Evolutionary conservation across 2,797 vertebrate species (phyloP).

Genomic region (Sebastes hubbsi): DNA sequence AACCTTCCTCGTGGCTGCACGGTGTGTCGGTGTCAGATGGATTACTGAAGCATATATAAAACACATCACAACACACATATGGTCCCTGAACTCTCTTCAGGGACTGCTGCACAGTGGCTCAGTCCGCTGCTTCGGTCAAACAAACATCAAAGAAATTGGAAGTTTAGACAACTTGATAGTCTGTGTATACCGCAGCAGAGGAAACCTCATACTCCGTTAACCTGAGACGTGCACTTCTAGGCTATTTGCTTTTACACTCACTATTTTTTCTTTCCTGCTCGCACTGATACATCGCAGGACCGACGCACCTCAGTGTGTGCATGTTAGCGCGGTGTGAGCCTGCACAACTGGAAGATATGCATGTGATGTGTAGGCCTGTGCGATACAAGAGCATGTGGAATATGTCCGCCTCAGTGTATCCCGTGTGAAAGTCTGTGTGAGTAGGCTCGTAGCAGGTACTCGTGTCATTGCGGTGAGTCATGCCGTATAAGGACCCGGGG

Average conservation of each 20-base stretch:
- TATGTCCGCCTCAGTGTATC: constrained; percentile 4
- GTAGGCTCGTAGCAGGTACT: constrained; percentile 50
- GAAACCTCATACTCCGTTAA: constrained; percentile 36
- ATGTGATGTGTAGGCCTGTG: not conserved
- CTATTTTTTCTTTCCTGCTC: constrained; percentile 5
- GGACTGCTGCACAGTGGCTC: constrained; percentile 63
- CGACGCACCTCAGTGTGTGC: not conserved
- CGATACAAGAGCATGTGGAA: constrained; percentile 17
- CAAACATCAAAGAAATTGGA: constrained; percentile 66
- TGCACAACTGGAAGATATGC: not conserved
- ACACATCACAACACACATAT: constrained; percentile 66
- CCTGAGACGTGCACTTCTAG: constrained; percentile 22
- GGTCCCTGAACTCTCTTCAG: constrained; percentile 37
- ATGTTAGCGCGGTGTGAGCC: not conserved
- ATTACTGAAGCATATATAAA: constrained; percentile 65
- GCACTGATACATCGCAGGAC: constrained; percentile 16
- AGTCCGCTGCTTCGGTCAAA: constrained; percentile 44
- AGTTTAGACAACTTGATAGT: constrained; percentile 55
- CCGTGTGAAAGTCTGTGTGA: constrained; percentile 24
- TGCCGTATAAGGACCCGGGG: not conserved
- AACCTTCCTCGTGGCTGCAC: constrained; percentile 25
- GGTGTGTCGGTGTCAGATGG: constrained; percentile 62
- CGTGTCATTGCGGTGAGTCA: constrained; percentile 62
- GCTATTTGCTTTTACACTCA: constrained; percentile 33
- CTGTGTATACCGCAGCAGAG: constrained; percentile 18